Base-by-base conservation (phyloP, 2,797 vertebrate genomes). In the Ispidina picta region DNA sequence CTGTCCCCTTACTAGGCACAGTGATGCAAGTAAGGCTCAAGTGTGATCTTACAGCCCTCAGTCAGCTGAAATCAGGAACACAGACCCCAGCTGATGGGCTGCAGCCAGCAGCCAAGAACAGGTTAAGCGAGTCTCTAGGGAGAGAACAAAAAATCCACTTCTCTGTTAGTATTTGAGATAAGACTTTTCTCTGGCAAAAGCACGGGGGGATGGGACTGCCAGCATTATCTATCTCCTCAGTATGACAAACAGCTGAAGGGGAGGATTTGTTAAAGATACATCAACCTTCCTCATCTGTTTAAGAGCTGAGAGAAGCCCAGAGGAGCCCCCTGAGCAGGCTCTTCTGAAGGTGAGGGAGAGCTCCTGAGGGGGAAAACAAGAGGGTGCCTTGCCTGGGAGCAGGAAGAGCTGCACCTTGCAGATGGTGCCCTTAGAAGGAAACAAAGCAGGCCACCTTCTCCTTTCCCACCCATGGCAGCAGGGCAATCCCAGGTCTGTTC, bases 221-320 rank as follows among this genome's bases (percentile, higher is more conserved):
- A 31, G 48, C 44, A 26, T 78, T 65, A 87, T 90, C 90, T 90
- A 75, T 82, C 60, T 83, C 26, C 31, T 69, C 46, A 41, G 43
- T 46, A 54, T 84, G 70, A 88, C 66, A 81, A 90, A 81, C 8
- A 83, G 56, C 9, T 58, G 71, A 87, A 83, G 68, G 37, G 60
- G 91, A 95, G 54, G 60, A 91, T 91, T 89, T 93, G 60, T 83
- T 76, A 73, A 91, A 83, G 74, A 84, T 89, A 92, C 68, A 88
- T 83, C 86, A 89, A 12, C 48, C 8, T 37, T 91, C 62, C 68
- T 88, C 69, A 74, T 90, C 80, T 76, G 54, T 66, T 90, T 69
- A 90, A 77, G 65, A 83, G 31, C 41, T 60, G 44, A 87, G 69
- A 93, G 91, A 91, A 71, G 43, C 63, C 65, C 1, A 2, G 52